Evolutionary conservation across 2,113 vertebrate genomes (phyloP), one percentile per base, ranked within the genome.

Genomic region (Scomber scombrus): DNA sequence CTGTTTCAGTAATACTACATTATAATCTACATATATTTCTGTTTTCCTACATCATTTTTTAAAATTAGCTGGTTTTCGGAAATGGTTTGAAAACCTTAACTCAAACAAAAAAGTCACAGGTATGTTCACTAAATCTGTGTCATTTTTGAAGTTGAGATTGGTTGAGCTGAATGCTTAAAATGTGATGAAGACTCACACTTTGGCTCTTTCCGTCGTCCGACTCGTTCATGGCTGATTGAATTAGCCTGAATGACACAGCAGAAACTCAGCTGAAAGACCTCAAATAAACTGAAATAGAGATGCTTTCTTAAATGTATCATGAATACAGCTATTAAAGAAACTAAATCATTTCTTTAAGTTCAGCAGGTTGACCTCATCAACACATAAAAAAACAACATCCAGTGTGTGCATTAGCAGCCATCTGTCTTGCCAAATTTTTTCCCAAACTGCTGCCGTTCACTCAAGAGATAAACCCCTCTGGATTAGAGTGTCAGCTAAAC

Each of bases 381-480:
- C 56, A 12, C 11, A 40, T n/a, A 40, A 9, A 40, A 8, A 40
- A 40, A 8, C 34, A 40, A 40, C 34, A 7, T 40, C 34, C 34
- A 40, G 34, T 40, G 34, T 55, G 21, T 64, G 72, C 66, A 45
- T 81, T 70, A 71, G 19, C 61, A 47, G 61, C 62, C 34, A n/a
- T 85, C 61, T 45, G 14, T 85, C 70, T 51, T 75, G 61, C 85
- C 45, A 61, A 1, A 63, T 73, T 60, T 73, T 60, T 58, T 82
- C 62, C 45, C 43, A 71, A 81, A 69, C 47, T 23, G 15, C 70
- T 65, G 54, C 58, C 70, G 65, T 75, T 80, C 81, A 49, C 34
- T 76, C 60, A n/a, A n/a, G 34, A 64, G 65, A 40, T 49, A 78
- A 80, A 29, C 47, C 68, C 54, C 62, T 34, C 66, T 61, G 64